These are phyloP conservation scores for Florisuga fusca DNA, from an alignment of 2,797 vertebrate genomes.

Conservation along the genomic window DNA sequence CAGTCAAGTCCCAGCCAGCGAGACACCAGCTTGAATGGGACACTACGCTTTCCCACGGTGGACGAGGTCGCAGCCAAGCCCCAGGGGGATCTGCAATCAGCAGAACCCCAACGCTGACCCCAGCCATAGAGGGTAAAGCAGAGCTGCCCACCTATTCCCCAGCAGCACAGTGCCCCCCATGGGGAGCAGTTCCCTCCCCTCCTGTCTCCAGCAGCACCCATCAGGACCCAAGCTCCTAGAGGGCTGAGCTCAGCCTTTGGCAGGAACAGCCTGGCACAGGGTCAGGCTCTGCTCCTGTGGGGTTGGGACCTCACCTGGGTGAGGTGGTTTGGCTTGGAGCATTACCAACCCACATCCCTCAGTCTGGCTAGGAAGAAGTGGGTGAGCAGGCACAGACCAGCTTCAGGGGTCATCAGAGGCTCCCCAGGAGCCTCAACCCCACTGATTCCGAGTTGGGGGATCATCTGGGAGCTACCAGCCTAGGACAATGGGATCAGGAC, in stretches of 20 bases:
- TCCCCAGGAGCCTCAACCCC: neutral
- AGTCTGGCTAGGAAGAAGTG: neutral
- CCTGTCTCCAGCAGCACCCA: neutral
- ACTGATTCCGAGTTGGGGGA: neutral
- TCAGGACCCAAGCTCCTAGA: neutral
- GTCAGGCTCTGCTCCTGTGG: neutral
- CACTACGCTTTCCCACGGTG: neutral
- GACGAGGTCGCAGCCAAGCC: neutral
- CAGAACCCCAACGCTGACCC: neutral
- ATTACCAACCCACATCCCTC: neutral
- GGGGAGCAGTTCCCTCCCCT: neutral
- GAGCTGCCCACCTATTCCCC: neutral
- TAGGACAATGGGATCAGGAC: neutral
- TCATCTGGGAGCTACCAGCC: neutral
- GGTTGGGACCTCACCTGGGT: neutral
- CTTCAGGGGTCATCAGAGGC: neutral
- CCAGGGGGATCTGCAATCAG: neutral
- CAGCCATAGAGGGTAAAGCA: neutral
- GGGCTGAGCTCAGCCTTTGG: neutral
- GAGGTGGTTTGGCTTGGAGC: neutral
- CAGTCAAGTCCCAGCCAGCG: too few relatives aligned
- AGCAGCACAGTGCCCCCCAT: neutral
- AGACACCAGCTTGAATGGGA: neutral
- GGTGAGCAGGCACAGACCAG: rapidly evolving
- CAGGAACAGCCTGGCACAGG: rapidly evolving